These are phyloP conservation scores for Serinus canaria DNA, from an alignment of 2,113 vertebrate genomes.

Conservation along the genomic window DNA sequence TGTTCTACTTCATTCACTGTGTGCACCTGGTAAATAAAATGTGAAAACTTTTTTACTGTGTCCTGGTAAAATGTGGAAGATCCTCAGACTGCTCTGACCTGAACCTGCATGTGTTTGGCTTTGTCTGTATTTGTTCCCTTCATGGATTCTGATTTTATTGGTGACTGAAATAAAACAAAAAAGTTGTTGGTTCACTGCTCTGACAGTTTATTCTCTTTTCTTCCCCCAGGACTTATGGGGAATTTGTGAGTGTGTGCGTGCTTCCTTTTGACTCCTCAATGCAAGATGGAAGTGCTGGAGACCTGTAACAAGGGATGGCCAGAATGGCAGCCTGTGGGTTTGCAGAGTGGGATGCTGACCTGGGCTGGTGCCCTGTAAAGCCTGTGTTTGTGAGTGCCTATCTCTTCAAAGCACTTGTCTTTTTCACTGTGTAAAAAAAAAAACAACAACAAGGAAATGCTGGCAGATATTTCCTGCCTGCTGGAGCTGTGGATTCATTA, in stretches of 20 bases:
- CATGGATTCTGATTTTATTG: background rate
- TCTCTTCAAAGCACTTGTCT: background rate
- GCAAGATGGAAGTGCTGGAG: background rate
- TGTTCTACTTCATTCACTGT: background rate
- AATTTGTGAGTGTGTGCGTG: background rate
- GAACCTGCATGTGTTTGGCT: fast-evolving
- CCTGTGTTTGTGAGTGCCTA: background rate
- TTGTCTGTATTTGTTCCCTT: background rate
- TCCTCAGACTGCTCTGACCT: background rate
- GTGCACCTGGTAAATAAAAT: background rate
- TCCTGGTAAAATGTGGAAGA: background rate
- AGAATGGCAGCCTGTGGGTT: background rate
- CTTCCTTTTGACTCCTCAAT: background rate
- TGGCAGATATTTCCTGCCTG: background rate
- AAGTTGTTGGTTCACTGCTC: background rate
- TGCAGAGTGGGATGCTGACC: background rate
- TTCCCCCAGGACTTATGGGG: background rate
- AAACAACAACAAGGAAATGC: background rate
- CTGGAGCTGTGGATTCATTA: background rate
- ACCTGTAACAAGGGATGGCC: background rate
- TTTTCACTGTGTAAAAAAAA: background rate
- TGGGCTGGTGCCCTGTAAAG: background rate
- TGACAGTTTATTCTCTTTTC: background rate
- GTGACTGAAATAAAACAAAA: background rate
- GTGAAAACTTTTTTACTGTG: background rate